Evolutionary conservation across 2,113 vertebrate genomes (phyloP), one percentile per base, ranked within the genome.

Genomic region (Euleptes europaea): DNA sequence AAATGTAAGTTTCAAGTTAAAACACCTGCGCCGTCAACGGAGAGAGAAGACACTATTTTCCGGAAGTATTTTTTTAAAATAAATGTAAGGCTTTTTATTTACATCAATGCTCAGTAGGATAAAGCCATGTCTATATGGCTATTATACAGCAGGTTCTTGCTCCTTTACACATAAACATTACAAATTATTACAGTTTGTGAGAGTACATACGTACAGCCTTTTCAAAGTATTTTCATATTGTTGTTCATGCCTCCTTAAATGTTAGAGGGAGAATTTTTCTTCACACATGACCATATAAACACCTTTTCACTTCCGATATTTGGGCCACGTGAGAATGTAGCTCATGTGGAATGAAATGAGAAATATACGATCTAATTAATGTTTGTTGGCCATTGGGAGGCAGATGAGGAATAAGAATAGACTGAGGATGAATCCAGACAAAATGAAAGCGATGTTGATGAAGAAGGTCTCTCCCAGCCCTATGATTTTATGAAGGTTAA

Each of bases 21-120:
- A 71, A 84, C n/a, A 60, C 70, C 44, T 44, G 40, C 75, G 49
- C 54, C 70, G 66, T 65, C 88, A 75, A 17, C 14, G 1, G 11
- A 88, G 84, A 65, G 57, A 60, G 31, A 51, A 17, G 35, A 86
- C 38, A 28, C 70, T 11, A 33, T 38, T 78, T 51, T n/a, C 33
- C 80, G 6, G 7, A 35, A 79, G 31, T n/a, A 80, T 17, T 78
- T 84, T 69, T 78, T 47, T 69, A 80, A 88, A 66, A 89, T 40
- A 19, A 93, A 92, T 90, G 67, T 6, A 92, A 83, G 4, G 73
- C 73, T 87, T 87, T 40, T 86, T 84, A 88, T 86, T 90, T 83
- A 73, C 81, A 67, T 66, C 31, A 51, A 33, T 33, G 23, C 14
- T 74, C 54, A 44, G 35, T 88, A 86, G 49, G 83, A 90, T 71